Conservation (phyloP, 2,113 vertebrate genomes). For the Ceratotherium simum region DNA sequence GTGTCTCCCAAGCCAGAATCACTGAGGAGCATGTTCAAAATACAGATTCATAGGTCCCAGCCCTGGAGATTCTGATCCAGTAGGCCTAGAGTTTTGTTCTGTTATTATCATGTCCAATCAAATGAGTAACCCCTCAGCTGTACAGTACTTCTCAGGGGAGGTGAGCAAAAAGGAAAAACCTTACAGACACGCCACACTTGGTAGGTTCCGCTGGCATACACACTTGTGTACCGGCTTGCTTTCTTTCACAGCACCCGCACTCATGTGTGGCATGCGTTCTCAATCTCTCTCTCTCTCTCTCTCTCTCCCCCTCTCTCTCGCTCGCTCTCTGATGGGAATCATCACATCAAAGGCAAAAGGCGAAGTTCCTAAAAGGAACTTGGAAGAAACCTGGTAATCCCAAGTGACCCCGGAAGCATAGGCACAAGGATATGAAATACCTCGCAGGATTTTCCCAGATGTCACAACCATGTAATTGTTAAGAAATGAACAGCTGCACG, state of each 20-base stretch:
- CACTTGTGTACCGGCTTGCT: background rate
- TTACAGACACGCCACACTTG: background rate
- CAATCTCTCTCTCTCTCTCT: background rate
- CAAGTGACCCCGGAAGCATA: constrained; percentile 66
- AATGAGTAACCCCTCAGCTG: constrained; percentile 28
- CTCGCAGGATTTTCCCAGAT: constrained; percentile 73
- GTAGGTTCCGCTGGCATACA: background rate
- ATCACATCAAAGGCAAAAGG: constrained; percentile 60
- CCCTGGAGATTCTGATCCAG: constrained; percentile 21
- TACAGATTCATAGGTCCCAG: background rate
- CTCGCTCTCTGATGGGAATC: constrained; percentile 12
- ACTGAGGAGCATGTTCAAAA: constrained; percentile 45
- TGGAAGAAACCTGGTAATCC: constrained; percentile 70
- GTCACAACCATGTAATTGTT: constrained; percentile 68
- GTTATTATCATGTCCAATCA: background rate
- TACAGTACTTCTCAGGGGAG: background rate
- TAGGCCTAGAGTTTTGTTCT: background rate
- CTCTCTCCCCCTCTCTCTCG: background rate
- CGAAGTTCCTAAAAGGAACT: constrained; percentile 63
- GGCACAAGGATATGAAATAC: constrained; percentile 67
- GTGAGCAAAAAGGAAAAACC: constrained; percentile 2
- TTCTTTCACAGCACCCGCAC: background rate
- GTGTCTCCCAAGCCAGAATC: constrained; percentile 36
- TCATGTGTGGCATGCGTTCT: background rate
- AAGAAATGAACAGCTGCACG: constrained; percentile 69